Base-by-base conservation (phyloP, 1,140 invertebrate species). In the Philotrypesis tridentata region DNA sequence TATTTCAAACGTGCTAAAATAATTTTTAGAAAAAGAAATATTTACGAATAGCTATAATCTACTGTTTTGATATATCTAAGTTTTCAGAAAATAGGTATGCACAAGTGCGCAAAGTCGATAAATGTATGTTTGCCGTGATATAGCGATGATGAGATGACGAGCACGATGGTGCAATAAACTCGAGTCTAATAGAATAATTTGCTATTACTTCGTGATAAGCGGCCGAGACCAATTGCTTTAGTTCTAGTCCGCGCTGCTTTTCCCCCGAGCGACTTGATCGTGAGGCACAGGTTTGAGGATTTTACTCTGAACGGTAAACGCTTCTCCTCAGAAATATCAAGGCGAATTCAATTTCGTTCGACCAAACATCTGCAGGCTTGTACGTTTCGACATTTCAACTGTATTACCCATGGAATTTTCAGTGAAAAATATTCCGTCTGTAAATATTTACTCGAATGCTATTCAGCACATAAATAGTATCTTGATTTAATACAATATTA, bases 181-280 rank as follows among this genome's bases (percentile, higher is more conserved):
- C 81, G 73, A 75, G 72, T 84, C 79, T 86, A 86, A 87, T 86
- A 86, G 85, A 87, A 87, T 87, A 86, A 87, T 87, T 87, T 80
- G 82, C 85, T 82, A 82, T 86, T 85, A 84, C 83, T 81, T 82
- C 76, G 77, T 85, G 83, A 83, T 83, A 85, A 61, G 82, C 83
- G 72, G 82, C 63, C 83, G 80, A 65, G 60, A 80, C 71, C 71
- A 75, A 80, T 80, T 75, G 61, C 37, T 80, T 68, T 60, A 75
- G 61, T 68, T 80, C 23, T 80, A 65, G 55, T 80, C 23, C 37
- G n/a, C n/a, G 55, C 48, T 37, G 48, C 23, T 71, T 40, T 79
- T 25, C 55, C 40, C 60, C 5, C 37, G 37, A 67, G 79, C 71
- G 37, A 80, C 27, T 65, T 17, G 71, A 55, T 80, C 31, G 60